Conservation (phyloP, 2,113 vertebrate species). For the Pituophis catenifer region DNA sequence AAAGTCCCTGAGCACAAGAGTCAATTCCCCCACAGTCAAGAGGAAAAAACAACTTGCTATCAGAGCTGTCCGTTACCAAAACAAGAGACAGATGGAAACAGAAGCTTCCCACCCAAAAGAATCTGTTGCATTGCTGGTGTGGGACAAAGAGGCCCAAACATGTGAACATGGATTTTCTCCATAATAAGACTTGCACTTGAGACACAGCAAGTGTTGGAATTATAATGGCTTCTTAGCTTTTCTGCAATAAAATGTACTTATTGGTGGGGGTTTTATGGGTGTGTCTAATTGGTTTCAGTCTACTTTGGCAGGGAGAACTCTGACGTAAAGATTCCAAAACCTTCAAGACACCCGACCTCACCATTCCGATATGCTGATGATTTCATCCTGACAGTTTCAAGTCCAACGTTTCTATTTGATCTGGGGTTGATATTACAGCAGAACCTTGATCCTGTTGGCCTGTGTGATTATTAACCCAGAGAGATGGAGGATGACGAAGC, state of each 20-base stretch:
- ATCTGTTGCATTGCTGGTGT: not conserved
- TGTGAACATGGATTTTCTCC: not conserved
- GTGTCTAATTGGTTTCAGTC: not conserved
- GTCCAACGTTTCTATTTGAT: slow-evolving; percentile 37
- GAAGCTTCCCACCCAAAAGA: not conserved
- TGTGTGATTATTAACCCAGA: not conserved
- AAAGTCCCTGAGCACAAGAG: not conserved
- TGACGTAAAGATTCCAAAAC: not conserved
- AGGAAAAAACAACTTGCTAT: not conserved
- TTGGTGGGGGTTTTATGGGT: not conserved
- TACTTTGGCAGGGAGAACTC: not conserved
- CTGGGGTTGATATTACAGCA: slow-evolving; percentile 25
- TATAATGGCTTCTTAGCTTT: not conserved
- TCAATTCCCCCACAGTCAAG: not conserved
- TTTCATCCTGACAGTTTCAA: slow-evolving; percentile 36
- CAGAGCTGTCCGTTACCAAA: not conserved
- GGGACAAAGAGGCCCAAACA: not conserved
- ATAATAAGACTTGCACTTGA: not conserved
- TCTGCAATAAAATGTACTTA: not conserved
- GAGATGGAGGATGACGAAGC: not conserved
- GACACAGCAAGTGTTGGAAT: not conserved
- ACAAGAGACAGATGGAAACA: not conserved
- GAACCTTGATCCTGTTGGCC: slow-evolving; percentile 14
- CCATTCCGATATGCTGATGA: slow-evolving; percentile 32
- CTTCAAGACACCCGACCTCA: not conserved